Evolutionary conservation across 2,113 vertebrate genomes (phyloP), one percentile per base, ranked within the genome.

Genomic region (Dicrurus megarhynchus): DNA sequence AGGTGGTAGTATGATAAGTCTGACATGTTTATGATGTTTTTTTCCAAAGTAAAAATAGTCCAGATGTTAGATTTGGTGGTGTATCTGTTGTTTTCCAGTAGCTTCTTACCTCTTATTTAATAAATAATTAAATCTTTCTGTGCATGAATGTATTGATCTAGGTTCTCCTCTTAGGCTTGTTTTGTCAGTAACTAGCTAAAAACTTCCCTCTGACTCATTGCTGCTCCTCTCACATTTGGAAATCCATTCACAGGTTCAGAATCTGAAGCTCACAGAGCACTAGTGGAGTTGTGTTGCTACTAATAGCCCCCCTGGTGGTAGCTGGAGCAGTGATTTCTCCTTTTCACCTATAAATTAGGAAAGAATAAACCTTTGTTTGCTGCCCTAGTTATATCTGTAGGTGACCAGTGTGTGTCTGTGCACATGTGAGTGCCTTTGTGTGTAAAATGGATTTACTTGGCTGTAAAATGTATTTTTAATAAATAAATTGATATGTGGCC

Each of bases 221-320:
- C 87, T 93, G 88, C 93, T 93, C 89, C 95, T 94, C 95, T 93
- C 93, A 84, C 91, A 90, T 93, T 97, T 96, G 96, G 90, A 84
- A 68, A n/a, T 71, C 94, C 95, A 91, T 97, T 97, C 87, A 89
- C 69, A 95, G 87, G 91, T 81, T 96, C 89, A 90, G 89, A 79
- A 92, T 95, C 67, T 74, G 35, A 78, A 82, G 87, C 88, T 88
- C n/a, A 37, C 65, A 28, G 74, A 57, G 84, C 68, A 20, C 41
- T 59, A 18, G 42, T 17, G 68, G 56, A 59, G 70, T n/a, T 78
- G 63, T 61, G 80, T 88, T 93, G 84, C 83, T 93, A 6, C 60
- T 96, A 82, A 53, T 65, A 80, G 59, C 68, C 70, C 73, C 77
- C 26, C 59, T 23, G n/a, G 20, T 49, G 69, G 39, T 82, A 21